These are phyloP conservation scores for Emys orbicularis DNA, from an alignment of 2,797 vertebrate genomes.

Conservation along the genomic window DNA sequence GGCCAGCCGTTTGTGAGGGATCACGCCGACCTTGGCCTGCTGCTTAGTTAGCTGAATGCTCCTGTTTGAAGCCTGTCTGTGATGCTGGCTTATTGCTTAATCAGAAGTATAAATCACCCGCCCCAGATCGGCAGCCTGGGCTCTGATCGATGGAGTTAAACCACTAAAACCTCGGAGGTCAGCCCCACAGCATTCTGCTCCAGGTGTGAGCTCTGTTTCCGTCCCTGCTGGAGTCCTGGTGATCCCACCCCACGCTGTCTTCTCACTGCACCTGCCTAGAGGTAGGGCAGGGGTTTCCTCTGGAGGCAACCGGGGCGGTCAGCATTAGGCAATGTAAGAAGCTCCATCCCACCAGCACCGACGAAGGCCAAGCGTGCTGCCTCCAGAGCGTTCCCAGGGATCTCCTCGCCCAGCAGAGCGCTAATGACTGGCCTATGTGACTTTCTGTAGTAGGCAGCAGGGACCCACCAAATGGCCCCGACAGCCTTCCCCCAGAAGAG, in stretches of 20 bases:
- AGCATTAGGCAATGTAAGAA: not conserved
- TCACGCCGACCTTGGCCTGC: conserved; percentile 9
- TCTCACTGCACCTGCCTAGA: not conserved
- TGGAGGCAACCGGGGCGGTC: too few species aligned
- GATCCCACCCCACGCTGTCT: not conserved
- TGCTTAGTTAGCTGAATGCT: not conserved
- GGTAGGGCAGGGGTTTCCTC: too few species aligned
- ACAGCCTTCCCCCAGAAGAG: too few species aligned
- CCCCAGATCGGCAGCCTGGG: not conserved
- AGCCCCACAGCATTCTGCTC: not conserved
- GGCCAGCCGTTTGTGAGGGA: conserved; percentile 14
- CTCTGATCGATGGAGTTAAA: not conserved
- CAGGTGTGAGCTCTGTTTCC: not conserved
- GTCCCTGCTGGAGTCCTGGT: fast-evolving
- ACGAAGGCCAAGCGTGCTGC: too few species aligned
- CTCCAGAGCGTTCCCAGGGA: too few species aligned
- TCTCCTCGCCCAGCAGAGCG: too few species aligned
- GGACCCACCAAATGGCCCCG: too few species aligned
- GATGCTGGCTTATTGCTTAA: not conserved
- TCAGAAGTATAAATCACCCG: not conserved
- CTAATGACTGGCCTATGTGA: too few species aligned
- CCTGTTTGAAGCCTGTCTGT: not conserved
- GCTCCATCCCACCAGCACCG: not conserved
- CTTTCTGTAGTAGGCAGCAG: too few species aligned
- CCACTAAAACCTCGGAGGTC: not conserved